These are phyloP conservation scores for Mirza zaza DNA, from an alignment of 2,113 vertebrate species.

Conservation along the genomic window DNA sequence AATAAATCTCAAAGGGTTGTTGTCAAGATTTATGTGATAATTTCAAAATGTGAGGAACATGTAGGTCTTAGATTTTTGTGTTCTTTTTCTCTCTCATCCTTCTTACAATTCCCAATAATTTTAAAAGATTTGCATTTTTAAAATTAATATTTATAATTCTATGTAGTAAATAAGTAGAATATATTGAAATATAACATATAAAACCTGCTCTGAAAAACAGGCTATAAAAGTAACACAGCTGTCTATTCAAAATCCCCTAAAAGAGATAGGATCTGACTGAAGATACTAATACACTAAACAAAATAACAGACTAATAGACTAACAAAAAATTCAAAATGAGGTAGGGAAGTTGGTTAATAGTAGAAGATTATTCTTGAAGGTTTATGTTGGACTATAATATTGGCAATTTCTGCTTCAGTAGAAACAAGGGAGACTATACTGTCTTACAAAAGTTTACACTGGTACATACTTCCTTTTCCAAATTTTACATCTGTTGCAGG, in stretches of 20 bases:
- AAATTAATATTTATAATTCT: slow-evolving; percentile 1
- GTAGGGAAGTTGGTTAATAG: neutral
- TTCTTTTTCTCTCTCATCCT: neutral
- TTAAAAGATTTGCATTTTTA: neutral
- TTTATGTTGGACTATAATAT: neutral
- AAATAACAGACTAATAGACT: neutral
- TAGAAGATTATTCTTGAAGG: neutral
- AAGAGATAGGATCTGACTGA: neutral
- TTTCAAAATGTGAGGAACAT: neutral
- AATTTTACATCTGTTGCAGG: neutral
- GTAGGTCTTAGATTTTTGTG: neutral
- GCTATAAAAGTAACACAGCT: neutral
- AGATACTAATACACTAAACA: neutral
- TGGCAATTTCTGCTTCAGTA: neutral
- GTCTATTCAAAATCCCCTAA: neutral
- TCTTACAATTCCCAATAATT: neutral
- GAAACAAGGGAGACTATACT: neutral
- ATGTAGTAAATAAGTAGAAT: neutral
- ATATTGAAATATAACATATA: neutral
- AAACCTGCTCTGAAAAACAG: neutral
- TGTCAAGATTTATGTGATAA: neutral
- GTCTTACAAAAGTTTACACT: neutral
- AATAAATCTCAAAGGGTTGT: neutral
- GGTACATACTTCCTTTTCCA: neutral
- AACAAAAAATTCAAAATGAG: neutral